These are phyloP conservation scores for Maccullochella peelii DNA, from an alignment of 2,113 vertebrate species.

Conservation along the genomic window DNA sequence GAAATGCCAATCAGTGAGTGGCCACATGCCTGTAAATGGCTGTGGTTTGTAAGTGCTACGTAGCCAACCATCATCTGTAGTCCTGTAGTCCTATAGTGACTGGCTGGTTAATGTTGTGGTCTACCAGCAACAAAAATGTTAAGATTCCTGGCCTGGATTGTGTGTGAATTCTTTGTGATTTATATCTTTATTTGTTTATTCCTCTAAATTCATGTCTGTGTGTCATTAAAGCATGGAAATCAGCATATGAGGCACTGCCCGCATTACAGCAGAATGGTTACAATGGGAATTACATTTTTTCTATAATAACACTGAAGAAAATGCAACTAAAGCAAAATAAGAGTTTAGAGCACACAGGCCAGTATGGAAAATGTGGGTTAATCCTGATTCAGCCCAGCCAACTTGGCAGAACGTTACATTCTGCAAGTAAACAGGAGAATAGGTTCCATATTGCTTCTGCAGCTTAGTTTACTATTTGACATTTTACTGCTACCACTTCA, in stretches of 20 bases:
- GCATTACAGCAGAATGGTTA: constrained; percentile 46
- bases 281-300: constrained; percentile 51
- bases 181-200: constrained; percentile 23
- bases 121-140: constrained; percentile 8
- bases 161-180: constrained; percentile 10
- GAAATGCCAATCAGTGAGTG: constrained; percentile 20
- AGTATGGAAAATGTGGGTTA: constrained; percentile 83
- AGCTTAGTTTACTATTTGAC: constrained; percentile 64
- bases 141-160: constrained; percentile 13
- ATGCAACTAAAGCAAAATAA: constrained; percentile 73
- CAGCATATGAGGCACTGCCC: background rate
- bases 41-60: constrained; percentile 25
- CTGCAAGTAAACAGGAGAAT: constrained; percentile 80
- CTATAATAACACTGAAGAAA: constrained; percentile 66
- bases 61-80: constrained; percentile 8
- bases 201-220: constrained; percentile 42
- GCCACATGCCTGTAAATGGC: constrained; percentile 45
- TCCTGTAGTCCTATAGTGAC: background rate
- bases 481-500: constrained; percentile 66
- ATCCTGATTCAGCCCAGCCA: constrained; percentile 72
- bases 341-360: constrained; percentile 60
- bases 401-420: constrained; percentile 73
- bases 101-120: constrained; percentile 18
- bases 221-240: constrained; percentile 48
- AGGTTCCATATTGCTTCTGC: constrained; percentile 74